Percentiles rank a stretch among this genome's conserved stretches.
Evolutionary conservation across 2,888 invertebrate species (phyloP).

Genomic region (Eristalinus aeneus): DNA sequence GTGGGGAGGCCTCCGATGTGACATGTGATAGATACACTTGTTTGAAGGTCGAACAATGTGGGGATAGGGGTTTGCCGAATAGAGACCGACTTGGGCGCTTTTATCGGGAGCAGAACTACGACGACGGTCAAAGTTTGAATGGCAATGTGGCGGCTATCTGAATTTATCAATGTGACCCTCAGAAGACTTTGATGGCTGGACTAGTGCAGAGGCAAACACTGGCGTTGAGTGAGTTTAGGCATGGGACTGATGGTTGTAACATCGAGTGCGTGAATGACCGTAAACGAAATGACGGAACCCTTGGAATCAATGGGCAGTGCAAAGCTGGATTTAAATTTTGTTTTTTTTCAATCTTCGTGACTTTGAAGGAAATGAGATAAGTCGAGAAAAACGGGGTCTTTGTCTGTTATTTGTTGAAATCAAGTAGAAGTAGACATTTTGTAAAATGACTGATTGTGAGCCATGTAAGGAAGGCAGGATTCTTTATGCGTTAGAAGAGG

Average conservation of each 20-base stretch:
- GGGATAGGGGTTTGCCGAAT: not conserved
- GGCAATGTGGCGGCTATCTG: not conserved
- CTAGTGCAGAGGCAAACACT: not conserved
- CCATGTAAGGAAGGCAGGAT: too few species aligned
- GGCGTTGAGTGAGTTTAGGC: not conserved
- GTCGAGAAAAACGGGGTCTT: too few species aligned
- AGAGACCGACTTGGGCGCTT: not conserved
- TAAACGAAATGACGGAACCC: not conserved
- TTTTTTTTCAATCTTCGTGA: not conserved
- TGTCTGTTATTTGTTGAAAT: too few species aligned
- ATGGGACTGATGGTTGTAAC: not conserved
- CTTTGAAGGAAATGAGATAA: too few species aligned
- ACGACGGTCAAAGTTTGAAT: not conserved
- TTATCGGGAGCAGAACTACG: not conserved
- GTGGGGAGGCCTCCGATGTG: conserved; percentile 17
- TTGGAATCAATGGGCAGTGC: not conserved
- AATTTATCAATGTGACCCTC: not conserved
- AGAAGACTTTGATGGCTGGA: not conserved
- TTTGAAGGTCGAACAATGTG: conserved; percentile 6
- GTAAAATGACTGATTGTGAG: too few species aligned
- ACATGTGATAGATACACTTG: conserved; percentile 42
- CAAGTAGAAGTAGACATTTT: too few species aligned
- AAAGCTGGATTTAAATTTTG: not conserved
- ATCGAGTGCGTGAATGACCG: not conserved
- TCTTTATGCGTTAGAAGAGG: too few species aligned